Evolutionary conservation across 2,888 invertebrate genomes (phyloP).

Genomic region (Diloba caeruleocephala): DNA sequence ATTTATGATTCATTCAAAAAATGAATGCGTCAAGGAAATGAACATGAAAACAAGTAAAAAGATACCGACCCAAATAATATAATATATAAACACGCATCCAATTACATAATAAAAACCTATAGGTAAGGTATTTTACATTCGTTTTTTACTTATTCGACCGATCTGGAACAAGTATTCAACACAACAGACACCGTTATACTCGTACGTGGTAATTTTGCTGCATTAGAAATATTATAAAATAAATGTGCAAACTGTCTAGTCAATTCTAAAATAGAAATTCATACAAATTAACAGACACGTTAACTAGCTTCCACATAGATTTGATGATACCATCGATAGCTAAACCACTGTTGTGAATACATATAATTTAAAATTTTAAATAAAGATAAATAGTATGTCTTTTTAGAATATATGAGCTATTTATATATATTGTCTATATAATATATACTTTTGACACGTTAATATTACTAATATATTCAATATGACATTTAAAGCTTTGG

Average conservation of each 20-base stretch:
- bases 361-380: constrained; percentile 25
- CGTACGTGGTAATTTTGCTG: too few species aligned
- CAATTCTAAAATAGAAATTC: background rate
- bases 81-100: background rate
- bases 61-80: too few species aligned
- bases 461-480: too few species aligned
- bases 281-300: constrained; percentile 4
- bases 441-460: too few species aligned
- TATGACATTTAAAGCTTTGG: too few species aligned
- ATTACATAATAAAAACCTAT: background rate
- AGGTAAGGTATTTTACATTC: too few species aligned
- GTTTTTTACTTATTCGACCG: too few species aligned
- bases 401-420: too few species aligned
- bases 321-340: constrained; percentile 9
- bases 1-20: constrained; percentile 12
- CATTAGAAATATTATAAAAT: background rate
- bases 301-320: background rate
- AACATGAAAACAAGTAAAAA: background rate
- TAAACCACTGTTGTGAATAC: constrained; percentile 1
- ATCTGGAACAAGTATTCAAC: too few species aligned
- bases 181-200: too few species aligned
- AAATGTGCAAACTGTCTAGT: background rate
- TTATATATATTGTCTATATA: too few species aligned
- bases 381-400: too few species aligned
- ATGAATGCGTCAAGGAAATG: constrained; percentile 22